These are phyloP conservation scores for Hippoglossus stenolepis DNA, from an alignment of 2,113 vertebrate species.

Conservation along the genomic window DNA sequence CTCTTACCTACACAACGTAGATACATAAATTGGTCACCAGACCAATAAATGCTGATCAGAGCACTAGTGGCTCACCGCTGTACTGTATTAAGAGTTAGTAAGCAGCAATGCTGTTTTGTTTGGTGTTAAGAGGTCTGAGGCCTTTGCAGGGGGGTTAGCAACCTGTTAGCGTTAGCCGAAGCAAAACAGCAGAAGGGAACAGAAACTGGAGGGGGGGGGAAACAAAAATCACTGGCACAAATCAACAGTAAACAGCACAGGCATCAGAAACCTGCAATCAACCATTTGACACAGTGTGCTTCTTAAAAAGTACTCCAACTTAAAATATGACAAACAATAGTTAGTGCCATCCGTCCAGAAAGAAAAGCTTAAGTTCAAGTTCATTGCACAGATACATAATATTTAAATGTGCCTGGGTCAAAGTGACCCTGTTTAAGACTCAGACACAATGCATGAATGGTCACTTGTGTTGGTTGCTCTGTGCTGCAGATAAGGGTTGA, in stretches of 20 bases:
- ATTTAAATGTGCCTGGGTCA: conserved; percentile 72
- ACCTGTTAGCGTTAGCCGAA: conserved; percentile 51
- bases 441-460: conserved; percentile 69
- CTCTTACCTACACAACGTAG: conserved; percentile 73
- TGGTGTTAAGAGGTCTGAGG: conserved; percentile 73
- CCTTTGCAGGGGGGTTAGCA: conserved; percentile 52
- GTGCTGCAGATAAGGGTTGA: conserved; percentile 59
- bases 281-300: conserved; percentile 80
- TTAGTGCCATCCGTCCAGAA: conserved; percentile 63
- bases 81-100: conserved; percentile 71
- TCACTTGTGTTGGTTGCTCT: conserved; percentile 65
- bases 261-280: conserved; percentile 62
- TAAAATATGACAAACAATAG: conserved; percentile 49
- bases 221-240: conserved; percentile 69
- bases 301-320: conserved; percentile 61
- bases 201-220: conserved; percentile 24
- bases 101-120: conserved; percentile 78
- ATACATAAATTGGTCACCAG: conserved; percentile 60
- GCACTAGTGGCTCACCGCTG: conserved; percentile 68
- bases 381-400: conserved; percentile 70
- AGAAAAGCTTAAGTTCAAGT: conserved; percentile 56
- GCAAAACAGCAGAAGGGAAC: conserved; percentile 38
- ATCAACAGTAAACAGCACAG: conserved; percentile 73
- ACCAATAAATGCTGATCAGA: conserved; percentile 73
- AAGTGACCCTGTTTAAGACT: conserved; percentile 72